Evolutionary conservation across 2,113 vertebrate genomes (phyloP), one percentile per base, ranked within the genome.

Genomic region (Triplophysa tibetana): DNA sequence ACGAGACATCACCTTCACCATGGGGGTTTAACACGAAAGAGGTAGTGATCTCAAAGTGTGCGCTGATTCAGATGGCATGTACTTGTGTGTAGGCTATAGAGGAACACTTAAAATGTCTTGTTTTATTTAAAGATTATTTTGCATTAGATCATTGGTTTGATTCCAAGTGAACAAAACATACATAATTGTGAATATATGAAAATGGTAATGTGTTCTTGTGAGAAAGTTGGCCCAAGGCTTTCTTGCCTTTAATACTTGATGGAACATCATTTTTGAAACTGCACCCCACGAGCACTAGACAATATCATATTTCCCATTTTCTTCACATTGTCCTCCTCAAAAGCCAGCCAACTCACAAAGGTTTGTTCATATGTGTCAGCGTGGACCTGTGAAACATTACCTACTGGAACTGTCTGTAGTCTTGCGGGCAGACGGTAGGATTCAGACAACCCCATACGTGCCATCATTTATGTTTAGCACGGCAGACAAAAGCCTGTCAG

Each of bases 221-320:
- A 5, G 68, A n/a, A 56, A 54, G n/a, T 45, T 45, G 61, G 33
- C 58, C 56, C 38, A 45, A 45, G 56, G 70, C 58, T 21, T 61
- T 4, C 38, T 75, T 75, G 48, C 45, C 23, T 75, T 63, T 63
- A 75, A 75, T 62, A 26, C 38, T 63, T 75, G 41, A 63, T 63
- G 58, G 12, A 21, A 9, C 0, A 14, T 62, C 56, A 45, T 38
- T 43, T 24, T 12, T 58, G 4, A 62, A 62, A 74, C n/a, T 45
- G 56, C 4, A 8, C 8, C 70, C 17, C 58, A 8, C 19, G 43
- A 45, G 62, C 23, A 26, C 41, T 50, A 64, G 21, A n/a, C 23
- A 50, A 17, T 61, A 63, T 76, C 41, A 64, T 63, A 16, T 64
- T 64, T 76, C 74, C 38, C 17, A 29, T 64, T 4, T 62, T 63